Evolutionary conservation across 2,797 vertebrate genomes (phyloP), one percentile per base, ranked within the genome.

Genomic region (Muraenolepis orangiensis): DNA sequence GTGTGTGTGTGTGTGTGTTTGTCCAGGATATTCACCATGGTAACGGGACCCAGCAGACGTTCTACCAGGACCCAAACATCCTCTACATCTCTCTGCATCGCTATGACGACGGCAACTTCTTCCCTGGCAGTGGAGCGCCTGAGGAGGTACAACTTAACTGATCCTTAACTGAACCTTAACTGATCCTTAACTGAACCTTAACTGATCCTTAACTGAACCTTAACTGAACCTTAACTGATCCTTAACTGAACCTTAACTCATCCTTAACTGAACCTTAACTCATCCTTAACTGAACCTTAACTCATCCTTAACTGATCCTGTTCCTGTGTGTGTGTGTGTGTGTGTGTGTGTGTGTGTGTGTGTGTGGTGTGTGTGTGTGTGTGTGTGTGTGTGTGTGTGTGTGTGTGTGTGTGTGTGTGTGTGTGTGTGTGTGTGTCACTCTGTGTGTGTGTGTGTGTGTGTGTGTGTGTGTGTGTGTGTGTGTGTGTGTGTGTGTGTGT

Each of bases 71-170:
- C 78, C 95, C 96, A 76, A 95, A 92, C 0, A 94, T 98, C 79
- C 94, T 98, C 73, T 98, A 98, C 82, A 93, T 98, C 85, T 98
- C 96, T 68, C 91, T 98, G 71, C 97, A 98, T 86, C 97, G 97
- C 87, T 98, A 98, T 10, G 97, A 98, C 8, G 95, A 98, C 0
- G 96, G 96, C 20, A 98, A 98, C 93, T 98, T 98, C 91, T 98
- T 98, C 80, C 97, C 97, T 0, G 97, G 97, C 84, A 98, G 97
- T 0, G 97, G 97, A n/a, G 96, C 97, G 51, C 95, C 97, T 16
- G 97, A 98, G 80, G 97, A 98, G 95, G 97, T 97, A 34, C 28
- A 8, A n/a, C n/a, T n/a, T 14, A 57, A 42, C 23, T 18, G 32
- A 42, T 30, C 71, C 20, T 28, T 31, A 42, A 23, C 71, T 57